Evolutionary conservation across 2,113 vertebrate genomes (phyloP).

Genomic region (Mesoclemmys tuberculata): DNA sequence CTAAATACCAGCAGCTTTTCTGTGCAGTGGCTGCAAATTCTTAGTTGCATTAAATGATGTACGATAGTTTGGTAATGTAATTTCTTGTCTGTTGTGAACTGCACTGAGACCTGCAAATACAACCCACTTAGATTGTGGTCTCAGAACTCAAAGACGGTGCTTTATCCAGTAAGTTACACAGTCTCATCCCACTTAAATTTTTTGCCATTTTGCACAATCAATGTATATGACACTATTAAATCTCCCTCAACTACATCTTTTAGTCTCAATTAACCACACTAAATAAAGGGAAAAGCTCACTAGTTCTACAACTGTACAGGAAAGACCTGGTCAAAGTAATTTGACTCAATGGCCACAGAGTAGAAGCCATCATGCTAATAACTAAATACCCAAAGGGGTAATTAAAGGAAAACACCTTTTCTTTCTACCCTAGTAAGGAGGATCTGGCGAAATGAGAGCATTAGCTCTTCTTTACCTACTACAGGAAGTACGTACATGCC

Average conservation of each 20-base stretch:
- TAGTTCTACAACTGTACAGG: neutral
- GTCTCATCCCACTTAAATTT: neutral
- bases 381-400: neutral
- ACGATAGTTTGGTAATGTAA: neutral
- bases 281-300: neutral
- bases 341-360: neutral
- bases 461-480: neutral
- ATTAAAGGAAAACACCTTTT: neutral
- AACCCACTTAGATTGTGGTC: neutral
- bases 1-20: neutral
- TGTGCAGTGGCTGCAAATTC: accelerated
- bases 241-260: neutral
- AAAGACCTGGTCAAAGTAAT: neutral
- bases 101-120: neutral
- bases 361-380: neutral
- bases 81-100: neutral
- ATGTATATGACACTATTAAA: neutral
- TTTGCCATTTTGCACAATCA: neutral
- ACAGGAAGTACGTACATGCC: neutral
- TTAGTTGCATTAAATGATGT: neutral
- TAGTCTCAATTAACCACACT: neutral
- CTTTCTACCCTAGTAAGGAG: neutral
- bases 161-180: neutral
- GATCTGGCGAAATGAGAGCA: neutral
- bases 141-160: neutral